phyloP scores from a whole-genome alignment of 2,888 invertebrate species.

The Macaria notata region DNA sequence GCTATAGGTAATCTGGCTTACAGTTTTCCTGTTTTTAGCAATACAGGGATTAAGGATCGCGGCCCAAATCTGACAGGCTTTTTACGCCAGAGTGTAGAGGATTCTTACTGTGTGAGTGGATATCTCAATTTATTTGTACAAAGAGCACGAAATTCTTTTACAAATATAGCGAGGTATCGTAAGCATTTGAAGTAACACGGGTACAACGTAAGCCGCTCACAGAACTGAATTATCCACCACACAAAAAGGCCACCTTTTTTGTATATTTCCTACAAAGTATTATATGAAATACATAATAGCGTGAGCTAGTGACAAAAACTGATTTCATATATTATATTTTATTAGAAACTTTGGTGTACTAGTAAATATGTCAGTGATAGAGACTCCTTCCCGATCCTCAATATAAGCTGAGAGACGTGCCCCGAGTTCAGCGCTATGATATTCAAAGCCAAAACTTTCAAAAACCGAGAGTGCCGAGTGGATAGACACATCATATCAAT shows the following conservation, averaged over 20 bases:
- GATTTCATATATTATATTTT: too few relatives aligned
- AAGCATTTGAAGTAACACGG: constrained; percentile 1
- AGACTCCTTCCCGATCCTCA: too few relatives aligned
- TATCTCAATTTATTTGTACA: constrained; percentile 10
- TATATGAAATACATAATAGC: too few relatives aligned
- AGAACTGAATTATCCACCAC: not conserved
- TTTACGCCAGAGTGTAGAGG: constrained; percentile 11
- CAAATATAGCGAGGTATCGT: constrained; percentile 1
- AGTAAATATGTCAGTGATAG: too few relatives aligned
- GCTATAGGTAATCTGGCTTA: constrained; percentile 14
- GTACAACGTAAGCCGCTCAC: constrained; percentile 5
- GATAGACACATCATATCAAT: constrained; percentile 18
- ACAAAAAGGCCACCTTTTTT: too few relatives aligned
- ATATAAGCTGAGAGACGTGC: too few relatives aligned
- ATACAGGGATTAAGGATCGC: constrained; percentile 16
- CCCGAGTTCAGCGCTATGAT: too few relatives aligned
- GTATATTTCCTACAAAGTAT: too few relatives aligned
- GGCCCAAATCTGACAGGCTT: constrained; percentile 19
- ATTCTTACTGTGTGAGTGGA: constrained; percentile 3
- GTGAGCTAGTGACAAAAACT: too few relatives aligned
- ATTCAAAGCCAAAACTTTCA: constrained; percentile 2
- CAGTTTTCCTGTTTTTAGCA: constrained; percentile 22
- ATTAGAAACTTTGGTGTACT: too few relatives aligned
- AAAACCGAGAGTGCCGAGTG: constrained; percentile 1
- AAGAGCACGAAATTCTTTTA: not conserved